phyloP scores from a whole-genome alignment of 64 coral and sea anemone genomes.

The Montipora efflorescens region DNA sequence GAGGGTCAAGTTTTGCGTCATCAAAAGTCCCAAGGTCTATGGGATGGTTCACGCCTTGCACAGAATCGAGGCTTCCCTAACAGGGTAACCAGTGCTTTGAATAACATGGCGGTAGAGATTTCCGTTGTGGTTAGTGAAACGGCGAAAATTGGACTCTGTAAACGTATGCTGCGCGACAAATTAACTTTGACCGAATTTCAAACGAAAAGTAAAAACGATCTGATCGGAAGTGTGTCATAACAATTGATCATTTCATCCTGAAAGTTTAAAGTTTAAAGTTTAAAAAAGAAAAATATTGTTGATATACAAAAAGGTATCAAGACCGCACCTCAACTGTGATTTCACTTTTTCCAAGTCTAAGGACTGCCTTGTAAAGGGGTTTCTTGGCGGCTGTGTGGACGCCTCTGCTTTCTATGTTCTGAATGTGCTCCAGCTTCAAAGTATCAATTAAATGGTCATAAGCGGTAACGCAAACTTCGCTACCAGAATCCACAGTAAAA shows the following conservation, averaged over 20 bases:
- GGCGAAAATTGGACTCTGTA: too few relatives aligned
- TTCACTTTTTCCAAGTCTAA: constrained; percentile 58
- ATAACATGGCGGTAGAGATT: too few relatives aligned
- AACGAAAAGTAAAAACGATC: too few relatives aligned
- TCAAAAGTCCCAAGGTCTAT: too few relatives aligned
- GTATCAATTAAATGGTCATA: constrained; percentile 26
- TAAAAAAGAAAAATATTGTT: background rate
- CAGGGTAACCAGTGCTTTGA: too few relatives aligned
- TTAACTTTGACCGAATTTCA: too few relatives aligned
- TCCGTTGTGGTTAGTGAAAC: too few relatives aligned
- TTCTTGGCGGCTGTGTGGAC: constrained; percentile 49
- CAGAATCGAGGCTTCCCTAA: too few relatives aligned
- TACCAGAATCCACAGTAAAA: constrained; percentile 77
- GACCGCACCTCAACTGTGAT: constrained; percentile 73
- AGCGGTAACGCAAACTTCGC: constrained; percentile 71
- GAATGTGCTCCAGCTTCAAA: constrained; percentile 15
- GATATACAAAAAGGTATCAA: background rate
- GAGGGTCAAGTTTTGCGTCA: too few relatives aligned
- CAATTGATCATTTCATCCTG: background rate
- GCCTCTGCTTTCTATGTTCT: constrained; percentile 54
- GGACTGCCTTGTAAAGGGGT: constrained; percentile 47
- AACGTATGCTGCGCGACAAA: too few relatives aligned
- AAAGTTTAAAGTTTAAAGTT: too few relatives aligned
- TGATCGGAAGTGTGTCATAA: background rate
- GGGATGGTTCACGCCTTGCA: too few relatives aligned